phyloP scores from a whole-genome alignment of 2,113 vertebrate species.

The Gobiocypris rarus region DNA sequence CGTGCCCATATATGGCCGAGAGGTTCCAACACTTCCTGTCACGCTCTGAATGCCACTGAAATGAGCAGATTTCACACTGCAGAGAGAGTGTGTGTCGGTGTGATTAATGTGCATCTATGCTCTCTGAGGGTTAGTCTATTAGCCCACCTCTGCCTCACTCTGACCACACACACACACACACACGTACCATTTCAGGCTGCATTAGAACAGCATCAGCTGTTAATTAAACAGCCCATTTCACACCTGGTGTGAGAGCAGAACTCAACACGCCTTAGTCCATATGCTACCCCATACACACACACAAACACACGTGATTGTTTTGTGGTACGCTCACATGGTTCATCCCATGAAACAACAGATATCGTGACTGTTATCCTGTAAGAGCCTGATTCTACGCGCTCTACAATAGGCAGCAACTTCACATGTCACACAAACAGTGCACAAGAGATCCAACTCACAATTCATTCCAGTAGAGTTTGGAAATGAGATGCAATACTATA shows the following conservation, averaged over 20 bases:
- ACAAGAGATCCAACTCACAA: not conserved
- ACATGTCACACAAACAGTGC: not conserved
- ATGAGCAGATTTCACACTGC: conserved; percentile 1
- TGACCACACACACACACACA: conserved; percentile 67
- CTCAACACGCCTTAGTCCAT: conserved; percentile 77
- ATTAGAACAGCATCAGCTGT: conserved; percentile 84
- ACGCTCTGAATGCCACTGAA: conserved; percentile 26
- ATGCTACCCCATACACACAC: conserved; percentile 74
- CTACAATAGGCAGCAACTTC: not conserved
- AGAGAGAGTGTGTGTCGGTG: conserved; percentile 51
- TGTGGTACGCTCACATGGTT: not conserved
- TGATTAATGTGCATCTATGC: conserved; percentile 79
- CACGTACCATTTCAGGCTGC: conserved; percentile 66
- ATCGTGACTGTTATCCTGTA: not conserved
- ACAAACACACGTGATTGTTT: conserved; percentile 70
- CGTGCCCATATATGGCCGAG: conserved; percentile 29
- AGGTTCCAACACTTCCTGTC: conserved; percentile 37
- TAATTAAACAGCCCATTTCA: conserved; percentile 86
- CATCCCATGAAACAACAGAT: not conserved
- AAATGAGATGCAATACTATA: not conserved
- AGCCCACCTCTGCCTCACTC: conserved; percentile 68
- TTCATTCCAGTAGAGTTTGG: not conserved
- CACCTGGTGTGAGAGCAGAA: conserved; percentile 80
- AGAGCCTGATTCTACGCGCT: not conserved
- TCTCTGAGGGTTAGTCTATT: conserved; percentile 75